Conservation (phyloP, 2,113 vertebrate genomes). For the Ia io region DNA sequence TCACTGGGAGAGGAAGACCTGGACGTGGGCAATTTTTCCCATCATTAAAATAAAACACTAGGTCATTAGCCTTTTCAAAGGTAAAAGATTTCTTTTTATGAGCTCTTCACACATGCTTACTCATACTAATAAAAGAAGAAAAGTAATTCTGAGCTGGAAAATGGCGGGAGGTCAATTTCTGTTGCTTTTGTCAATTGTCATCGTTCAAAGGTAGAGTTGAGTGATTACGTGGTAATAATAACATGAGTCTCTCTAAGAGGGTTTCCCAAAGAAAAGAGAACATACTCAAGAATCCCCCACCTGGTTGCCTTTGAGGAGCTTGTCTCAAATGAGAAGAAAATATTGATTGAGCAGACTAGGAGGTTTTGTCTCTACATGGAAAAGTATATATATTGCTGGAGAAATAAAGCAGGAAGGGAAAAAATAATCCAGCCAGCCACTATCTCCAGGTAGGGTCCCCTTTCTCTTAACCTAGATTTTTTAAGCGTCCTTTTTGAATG, state of each 20-base stretch:
- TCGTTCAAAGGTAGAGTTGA: slow-evolving; percentile 32
- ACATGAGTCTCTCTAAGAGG: background rate
- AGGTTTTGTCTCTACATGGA: background rate
- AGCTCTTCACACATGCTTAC: background rate
- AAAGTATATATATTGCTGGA: background rate
- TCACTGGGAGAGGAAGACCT: background rate
- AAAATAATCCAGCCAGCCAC: background rate
- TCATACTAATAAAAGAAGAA: background rate
- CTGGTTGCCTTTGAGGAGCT: background rate
- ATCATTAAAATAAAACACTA: background rate
- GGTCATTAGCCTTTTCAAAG: background rate
- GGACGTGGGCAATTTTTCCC: background rate
- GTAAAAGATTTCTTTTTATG: slow-evolving; percentile 5
- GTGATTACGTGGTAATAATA: background rate
- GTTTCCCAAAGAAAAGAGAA: slow-evolving; percentile 8
- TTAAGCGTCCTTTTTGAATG: background rate
- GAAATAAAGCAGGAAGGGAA: background rate
- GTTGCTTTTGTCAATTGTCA: background rate
- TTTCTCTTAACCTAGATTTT: background rate
- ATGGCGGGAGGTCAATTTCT: background rate
- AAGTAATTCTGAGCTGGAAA: background rate
- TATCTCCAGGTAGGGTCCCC: background rate
- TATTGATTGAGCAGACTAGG: background rate
- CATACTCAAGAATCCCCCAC: background rate
- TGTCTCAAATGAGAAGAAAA: slow-evolving; percentile 38